phyloP scores from a whole-genome alignment of 2,797 vertebrate species.

The Mareca strepera region DNA sequence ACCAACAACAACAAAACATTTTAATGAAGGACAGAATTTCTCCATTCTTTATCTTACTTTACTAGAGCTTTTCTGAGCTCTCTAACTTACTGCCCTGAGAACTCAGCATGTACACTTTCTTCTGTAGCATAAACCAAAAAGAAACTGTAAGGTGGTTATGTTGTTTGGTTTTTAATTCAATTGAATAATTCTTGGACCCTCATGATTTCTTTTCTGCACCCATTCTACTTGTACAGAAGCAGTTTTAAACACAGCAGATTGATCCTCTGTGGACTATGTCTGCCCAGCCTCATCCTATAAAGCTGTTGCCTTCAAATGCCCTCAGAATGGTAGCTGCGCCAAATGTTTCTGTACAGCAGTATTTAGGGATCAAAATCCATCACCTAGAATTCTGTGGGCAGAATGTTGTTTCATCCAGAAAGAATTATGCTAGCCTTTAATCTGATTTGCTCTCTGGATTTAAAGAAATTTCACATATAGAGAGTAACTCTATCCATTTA shows the following conservation, averaged over 20 bases:
- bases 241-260: neutral
- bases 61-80: neutral
- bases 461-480: slow-evolving; percentile 46
- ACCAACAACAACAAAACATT: neutral
- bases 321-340: neutral
- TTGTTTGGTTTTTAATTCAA: neutral
- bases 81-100: neutral
- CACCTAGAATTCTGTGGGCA: slow-evolving; percentile 6
- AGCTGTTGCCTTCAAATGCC: neutral
- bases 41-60: neutral
- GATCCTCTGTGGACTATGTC: neutral
- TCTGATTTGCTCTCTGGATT: slow-evolving; percentile 55
- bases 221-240: neutral
- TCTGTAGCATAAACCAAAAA: neutral
- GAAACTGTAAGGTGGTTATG: neutral
- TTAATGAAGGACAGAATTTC: neutral
- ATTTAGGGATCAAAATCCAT: slow-evolving; percentile 55
- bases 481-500: slow-evolving; percentile 31
- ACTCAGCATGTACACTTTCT: neutral
- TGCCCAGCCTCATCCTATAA: neutral
- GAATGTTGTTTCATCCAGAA: slow-evolving; percentile 37
- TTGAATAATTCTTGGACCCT: slow-evolving; percentile 12
- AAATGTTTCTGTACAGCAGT: neutral
- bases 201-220: neutral
- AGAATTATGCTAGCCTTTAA: slow-evolving; percentile 44